A percentile compares a stretch with the other conserved stretches of the same genome.
Evolutionary conservation across 1,140 invertebrate species (phyloP).

Genomic region (Pemphigus obesinymphae): DNA sequence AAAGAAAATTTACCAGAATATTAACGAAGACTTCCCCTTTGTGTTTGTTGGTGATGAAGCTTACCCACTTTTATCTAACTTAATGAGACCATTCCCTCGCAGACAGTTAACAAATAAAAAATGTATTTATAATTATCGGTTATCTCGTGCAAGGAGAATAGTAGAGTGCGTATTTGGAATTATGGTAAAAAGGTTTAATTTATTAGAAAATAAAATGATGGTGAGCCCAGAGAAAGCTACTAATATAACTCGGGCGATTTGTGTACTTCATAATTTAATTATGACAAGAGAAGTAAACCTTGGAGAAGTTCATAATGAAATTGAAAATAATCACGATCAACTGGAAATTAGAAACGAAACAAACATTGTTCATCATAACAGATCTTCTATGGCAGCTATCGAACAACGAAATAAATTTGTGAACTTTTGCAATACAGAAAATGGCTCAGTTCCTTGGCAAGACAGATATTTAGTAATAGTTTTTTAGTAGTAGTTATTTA

Average conservation of each 20-base stretch:
- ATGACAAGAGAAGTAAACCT: background rate
- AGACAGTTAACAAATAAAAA: slow-evolving; percentile 39
- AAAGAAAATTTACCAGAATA: slow-evolving; percentile 31
- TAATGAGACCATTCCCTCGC: slow-evolving; percentile 50
- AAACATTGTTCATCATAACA: background rate
- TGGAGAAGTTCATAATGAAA: background rate
- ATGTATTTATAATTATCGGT: slow-evolving; percentile 48
- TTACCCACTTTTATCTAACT: slow-evolving; percentile 48
- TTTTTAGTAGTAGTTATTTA: too few species aligned
- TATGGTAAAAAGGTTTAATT: slow-evolving; percentile 47
- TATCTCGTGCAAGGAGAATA: slow-evolving; percentile 44
- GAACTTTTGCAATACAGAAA: background rate
- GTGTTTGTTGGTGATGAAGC: slow-evolving; percentile 51
- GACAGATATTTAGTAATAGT: background rate
- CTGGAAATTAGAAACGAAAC: background rate
- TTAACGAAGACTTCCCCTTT: slow-evolving; percentile 43
- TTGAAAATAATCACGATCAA: background rate
- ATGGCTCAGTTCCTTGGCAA: background rate
- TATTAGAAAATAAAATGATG: slow-evolving; percentile 48
- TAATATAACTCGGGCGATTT: slow-evolving; percentile 31
- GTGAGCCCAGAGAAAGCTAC: slow-evolving; percentile 40
- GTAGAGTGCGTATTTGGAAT: slow-evolving; percentile 49
- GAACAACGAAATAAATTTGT: background rate
- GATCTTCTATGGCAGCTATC: background rate
- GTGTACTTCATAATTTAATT: slow-evolving; percentile 41